Base-by-base conservation (phyloP, 64 coral and sea anemone genomes). In the Catalaphyllia jardinei region DNA sequence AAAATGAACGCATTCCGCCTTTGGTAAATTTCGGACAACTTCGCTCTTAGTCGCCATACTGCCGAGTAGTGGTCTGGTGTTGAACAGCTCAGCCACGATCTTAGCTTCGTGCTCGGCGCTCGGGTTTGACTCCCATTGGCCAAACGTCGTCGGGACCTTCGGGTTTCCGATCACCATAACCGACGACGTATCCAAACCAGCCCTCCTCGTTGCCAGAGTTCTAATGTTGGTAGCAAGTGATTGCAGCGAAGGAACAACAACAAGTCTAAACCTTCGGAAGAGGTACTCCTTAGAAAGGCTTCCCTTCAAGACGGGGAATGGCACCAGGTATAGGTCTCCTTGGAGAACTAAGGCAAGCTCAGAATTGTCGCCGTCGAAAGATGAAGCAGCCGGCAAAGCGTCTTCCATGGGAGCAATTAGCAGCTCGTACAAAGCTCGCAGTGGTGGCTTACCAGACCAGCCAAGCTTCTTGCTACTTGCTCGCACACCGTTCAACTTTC, bases 351-450 rank as follows among this genome's bases (percentile, higher is more conserved):
- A 86, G 22, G 95, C 94, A 24, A 99, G 85, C 25, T 95, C 94
- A 15, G 87, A 95, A 38, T 92, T 88, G 54, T 95, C 94, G 27
- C 89, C 72, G 42, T 99, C 97, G 67, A 93, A 95, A 31, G 91
- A 92, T 13, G 97, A 93, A 0, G 86, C 88, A 31, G 79, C 55
- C 18, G 97, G 91, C 19, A 99, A 39, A 4, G 83, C 55, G 52
- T 95, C 97, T 65, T 99, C 97, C 88, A 99, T 93, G 1, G 97
- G 94, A n/a, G 94, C 91, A 28, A 99, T 99, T 38, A 99, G 86
- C 29, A 95, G 55, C 20, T 99, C 97, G 64, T 99, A 99, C 30
- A 99, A 85, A 31, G 91, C 97, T 16, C 91, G 88, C 18, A 95
- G 87, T 19, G 97, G 94, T 55, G 93, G 95, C 84, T 97, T 97